Evolutionary conservation across 2,888 invertebrate species (phyloP).

Genomic region (Chloroclystis v-ata): DNA sequence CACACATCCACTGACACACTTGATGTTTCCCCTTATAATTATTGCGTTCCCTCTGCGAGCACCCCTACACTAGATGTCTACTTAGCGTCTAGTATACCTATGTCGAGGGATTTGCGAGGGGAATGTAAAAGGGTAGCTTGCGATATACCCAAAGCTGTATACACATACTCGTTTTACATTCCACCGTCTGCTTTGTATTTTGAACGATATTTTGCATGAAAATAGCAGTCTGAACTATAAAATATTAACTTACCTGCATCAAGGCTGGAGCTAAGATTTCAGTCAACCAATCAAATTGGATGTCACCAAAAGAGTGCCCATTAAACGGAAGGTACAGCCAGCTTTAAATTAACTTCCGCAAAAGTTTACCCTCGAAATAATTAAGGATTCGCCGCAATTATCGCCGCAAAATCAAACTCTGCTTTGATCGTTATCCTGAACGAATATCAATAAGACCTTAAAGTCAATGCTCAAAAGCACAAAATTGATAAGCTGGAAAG

Average conservation of each 20-base stretch:
- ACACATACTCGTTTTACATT: constrained; percentile 31
- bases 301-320: constrained; percentile 74
- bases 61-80: constrained; percentile 50
- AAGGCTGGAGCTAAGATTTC: constrained; percentile 48
- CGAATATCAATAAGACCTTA: constrained; percentile 43
- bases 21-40: constrained; percentile 72
- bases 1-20: constrained; percentile 75
- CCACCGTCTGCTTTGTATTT: constrained; percentile 47
- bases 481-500: constrained; percentile 36
- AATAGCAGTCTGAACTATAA: constrained; percentile 28
- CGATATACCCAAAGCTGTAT: constrained; percentile 54
- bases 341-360: constrained; percentile 71
- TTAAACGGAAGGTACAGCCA: constrained; percentile 71
- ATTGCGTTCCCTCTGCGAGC: constrained; percentile 54
- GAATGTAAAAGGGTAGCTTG: constrained; percentile 67
- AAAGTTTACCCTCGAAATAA: constrained; percentile 79
- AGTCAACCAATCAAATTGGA: constrained; percentile 71
- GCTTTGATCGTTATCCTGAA: constrained; percentile 68
- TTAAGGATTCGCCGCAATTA: constrained; percentile 78
- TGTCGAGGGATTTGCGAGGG: constrained; percentile 68
- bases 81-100: constrained; percentile 55
- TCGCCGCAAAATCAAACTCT: constrained; percentile 75
- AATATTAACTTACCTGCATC: constrained; percentile 26
- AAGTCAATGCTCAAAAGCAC: constrained; percentile 34
- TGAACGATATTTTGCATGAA: constrained; percentile 43